phyloP scores from a whole-genome alignment of 2,113 vertebrate genomes.

The Petromus typicus region DNA sequence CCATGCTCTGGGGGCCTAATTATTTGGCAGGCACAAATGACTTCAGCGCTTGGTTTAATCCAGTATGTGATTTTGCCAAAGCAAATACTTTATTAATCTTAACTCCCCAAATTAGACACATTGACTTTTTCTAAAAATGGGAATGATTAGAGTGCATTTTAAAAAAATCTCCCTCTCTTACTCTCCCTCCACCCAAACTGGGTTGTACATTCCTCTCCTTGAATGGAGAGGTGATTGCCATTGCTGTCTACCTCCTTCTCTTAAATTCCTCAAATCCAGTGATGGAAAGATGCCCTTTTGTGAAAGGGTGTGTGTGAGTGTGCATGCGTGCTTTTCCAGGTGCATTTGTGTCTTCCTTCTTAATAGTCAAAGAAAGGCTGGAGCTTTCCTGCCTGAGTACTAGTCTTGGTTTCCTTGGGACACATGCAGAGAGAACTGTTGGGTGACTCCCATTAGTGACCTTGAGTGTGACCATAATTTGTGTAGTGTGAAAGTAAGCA shows the following conservation, averaged over 20 bases:
- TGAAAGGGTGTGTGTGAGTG: neutral
- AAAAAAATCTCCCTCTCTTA: neutral
- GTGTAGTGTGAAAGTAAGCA: neutral
- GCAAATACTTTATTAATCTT: constrained; percentile 78
- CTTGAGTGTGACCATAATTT: neutral
- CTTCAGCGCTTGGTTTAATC: constrained; percentile 67
- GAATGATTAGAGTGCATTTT: constrained; percentile 53
- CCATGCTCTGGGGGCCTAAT: constrained; percentile 64
- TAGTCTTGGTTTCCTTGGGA: neutral
- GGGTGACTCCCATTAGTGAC: constrained; percentile 36
- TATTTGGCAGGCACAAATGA: constrained; percentile 58
- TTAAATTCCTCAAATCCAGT: constrained; percentile 22
- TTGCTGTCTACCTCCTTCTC: neutral
- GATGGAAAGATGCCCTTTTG: neutral
- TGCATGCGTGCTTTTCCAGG: neutral
- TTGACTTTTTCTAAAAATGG: constrained; percentile 74
- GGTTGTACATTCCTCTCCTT: constrained; percentile 62
- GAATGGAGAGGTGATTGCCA: constrained; percentile 67
- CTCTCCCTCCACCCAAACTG: neutral
- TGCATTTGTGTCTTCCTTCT: neutral
- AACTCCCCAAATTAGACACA: constrained; percentile 55
- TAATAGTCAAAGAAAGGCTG: neutral
- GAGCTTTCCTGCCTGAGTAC: constrained; percentile 1
- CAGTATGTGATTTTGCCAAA: constrained; percentile 70
- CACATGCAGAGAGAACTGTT: neutral